These are phyloP conservation scores for Acleris laterana DNA, from an alignment of 2,888 invertebrate genomes.

Conservation along the genomic window DNA sequence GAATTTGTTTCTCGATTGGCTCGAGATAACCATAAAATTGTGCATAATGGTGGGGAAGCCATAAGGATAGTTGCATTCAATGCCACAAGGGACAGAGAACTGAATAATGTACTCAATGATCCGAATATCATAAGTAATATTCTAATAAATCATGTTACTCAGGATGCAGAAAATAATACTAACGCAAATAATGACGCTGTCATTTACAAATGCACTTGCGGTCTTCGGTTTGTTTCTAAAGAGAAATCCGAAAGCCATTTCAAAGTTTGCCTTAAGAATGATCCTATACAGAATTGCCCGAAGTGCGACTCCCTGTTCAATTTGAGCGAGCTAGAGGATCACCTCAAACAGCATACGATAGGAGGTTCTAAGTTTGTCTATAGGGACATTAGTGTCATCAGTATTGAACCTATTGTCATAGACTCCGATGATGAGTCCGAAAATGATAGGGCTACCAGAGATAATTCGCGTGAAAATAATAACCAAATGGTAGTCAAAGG, in stretches of 20 bases:
- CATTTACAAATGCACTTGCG: conserved; percentile 30
- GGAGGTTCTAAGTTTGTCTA: neutral
- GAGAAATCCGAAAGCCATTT: conserved; percentile 9
- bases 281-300: conserved; percentile 2
- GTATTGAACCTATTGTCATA: conserved; percentile 8
- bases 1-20: conserved; percentile 9
- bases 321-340: conserved; percentile 8
- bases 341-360: conserved; percentile 11
- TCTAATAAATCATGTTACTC: neutral
- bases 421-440: conserved; percentile 18
- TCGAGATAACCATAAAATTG: conserved; percentile 7
- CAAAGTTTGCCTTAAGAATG: conserved; percentile 8
- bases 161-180: neutral
- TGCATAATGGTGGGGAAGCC: neutral
- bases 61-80: conserved; percentile 25
- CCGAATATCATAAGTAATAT: neutral
- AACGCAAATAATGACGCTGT: neutral
- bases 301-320: conserved; percentile 15
- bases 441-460: neutral
- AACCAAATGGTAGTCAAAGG: neutral
- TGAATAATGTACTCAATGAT: conserved; percentile 16
- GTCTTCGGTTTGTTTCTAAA: conserved; percentile 19
- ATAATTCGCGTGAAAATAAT: neutral
- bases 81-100: conserved; percentile 2
- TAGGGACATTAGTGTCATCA: conserved; percentile 3